Conservation (phyloP, 1,140 invertebrate species). For the Laupala kohalensis region DNA sequence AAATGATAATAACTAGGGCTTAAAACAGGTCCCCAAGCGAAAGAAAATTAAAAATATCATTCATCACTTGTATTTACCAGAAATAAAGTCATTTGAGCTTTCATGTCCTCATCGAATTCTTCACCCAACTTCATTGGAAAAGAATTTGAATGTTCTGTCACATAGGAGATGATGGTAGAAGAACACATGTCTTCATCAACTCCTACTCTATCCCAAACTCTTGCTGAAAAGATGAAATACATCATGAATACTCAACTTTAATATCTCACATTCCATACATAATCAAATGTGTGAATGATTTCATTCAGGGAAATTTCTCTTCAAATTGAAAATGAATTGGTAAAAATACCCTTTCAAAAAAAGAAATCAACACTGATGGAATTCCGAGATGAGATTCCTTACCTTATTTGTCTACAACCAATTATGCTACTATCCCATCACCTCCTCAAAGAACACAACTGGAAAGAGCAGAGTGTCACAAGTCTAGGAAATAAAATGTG, state of each 20-base stretch:
- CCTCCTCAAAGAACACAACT: no score
- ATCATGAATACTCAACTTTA: slow-evolving; percentile 20
- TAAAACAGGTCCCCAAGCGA: not conserved
- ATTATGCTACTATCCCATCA: no score
- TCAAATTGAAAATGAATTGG: not conserved
- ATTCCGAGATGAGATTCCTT: no score
- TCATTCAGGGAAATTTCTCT: not conserved
- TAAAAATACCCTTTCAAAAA: not conserved
- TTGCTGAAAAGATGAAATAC: slow-evolving; percentile 20
- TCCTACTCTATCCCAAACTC: slow-evolving; percentile 22
- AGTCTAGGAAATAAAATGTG: no score
- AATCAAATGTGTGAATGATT: slow-evolving; percentile 12
- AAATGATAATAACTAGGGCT: not conserved
- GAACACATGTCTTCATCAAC: slow-evolving; percentile 37
- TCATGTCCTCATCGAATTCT: slow-evolving; percentile 32
- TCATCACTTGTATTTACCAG: slow-evolving; percentile 33
- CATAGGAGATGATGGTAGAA: slow-evolving; percentile 38
- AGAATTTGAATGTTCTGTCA: slow-evolving; percentile 35
- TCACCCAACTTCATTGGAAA: slow-evolving; percentile 51
- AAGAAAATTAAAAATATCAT: slow-evolving; percentile 7
- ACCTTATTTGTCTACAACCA: no score
- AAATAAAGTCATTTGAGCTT: slow-evolving; percentile 42
- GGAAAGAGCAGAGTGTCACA: no score
- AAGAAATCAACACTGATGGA: not conserved
- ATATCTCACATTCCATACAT: slow-evolving; percentile 21